Evolutionary conservation across 2,888 invertebrate species (phyloP).

Genomic region (Molanna angustata): DNA sequence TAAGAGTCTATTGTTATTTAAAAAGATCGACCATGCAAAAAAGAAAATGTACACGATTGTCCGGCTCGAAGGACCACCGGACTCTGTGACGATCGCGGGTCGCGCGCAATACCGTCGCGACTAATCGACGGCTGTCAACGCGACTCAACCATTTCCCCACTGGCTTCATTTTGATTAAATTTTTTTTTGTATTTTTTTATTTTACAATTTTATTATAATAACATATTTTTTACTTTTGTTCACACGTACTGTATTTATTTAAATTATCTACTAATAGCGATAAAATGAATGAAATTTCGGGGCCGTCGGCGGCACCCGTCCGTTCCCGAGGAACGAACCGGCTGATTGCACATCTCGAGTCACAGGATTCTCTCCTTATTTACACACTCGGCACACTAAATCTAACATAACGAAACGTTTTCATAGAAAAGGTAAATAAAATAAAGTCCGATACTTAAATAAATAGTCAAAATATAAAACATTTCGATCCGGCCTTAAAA

Average conservation of each 20-base stretch:
- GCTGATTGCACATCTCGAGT: conserved; percentile 29
- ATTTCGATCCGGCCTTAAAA: conserved; percentile 29
- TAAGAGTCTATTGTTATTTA: conserved; percentile 19
- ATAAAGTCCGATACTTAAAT: conserved; percentile 33
- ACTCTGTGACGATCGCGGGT: conserved; percentile 1
- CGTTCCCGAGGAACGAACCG: conserved; percentile 14
- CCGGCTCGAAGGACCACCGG: conserved; percentile 1
- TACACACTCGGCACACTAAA: conserved; percentile 24
- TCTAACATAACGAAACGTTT: conserved; percentile 28
- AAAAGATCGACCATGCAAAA: conserved; percentile 24
- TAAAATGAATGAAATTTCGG: conserved; percentile 30
- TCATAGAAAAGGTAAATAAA: conserved; percentile 33
- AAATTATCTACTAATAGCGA: conserved; percentile 33
- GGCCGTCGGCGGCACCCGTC: conserved; percentile 18
- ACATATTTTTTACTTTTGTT: conserved; percentile 30
- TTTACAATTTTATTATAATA: conserved; percentile 28
- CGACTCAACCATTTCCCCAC: conserved; percentile 23
- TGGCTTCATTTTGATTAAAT: conserved; percentile 18
- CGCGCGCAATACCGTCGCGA: conserved; percentile 16
- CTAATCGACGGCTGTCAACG: conserved; percentile 16
- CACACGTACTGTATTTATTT: conserved; percentile 31
- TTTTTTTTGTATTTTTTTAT: conserved; percentile 21
- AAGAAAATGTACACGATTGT: no score
- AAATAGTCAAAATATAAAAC: conserved; percentile 32
- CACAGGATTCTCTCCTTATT: conserved; percentile 21